A percentile compares a stretch with the other conserved stretches of the same genome.
These are phyloP conservation scores for Elephantulus edwardii DNA, from an alignment of 2,113 vertebrate species.

Conservation along the genomic window DNA sequence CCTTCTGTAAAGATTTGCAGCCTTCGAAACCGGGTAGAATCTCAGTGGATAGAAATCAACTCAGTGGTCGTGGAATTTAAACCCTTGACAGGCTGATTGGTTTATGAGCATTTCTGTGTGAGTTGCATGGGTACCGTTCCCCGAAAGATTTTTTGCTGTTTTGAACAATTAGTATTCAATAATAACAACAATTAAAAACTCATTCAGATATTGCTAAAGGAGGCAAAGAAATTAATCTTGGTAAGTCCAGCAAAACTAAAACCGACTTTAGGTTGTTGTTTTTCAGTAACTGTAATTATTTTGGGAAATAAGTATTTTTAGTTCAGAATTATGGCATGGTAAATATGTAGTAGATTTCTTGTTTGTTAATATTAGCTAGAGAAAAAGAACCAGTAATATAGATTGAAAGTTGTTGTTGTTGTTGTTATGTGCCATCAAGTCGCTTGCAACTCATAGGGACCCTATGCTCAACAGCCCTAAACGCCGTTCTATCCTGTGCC, in stretches of 20 bases:
- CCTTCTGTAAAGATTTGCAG: too few species aligned
- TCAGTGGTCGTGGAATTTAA: too few species aligned
- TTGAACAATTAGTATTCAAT: constrained; percentile 11
- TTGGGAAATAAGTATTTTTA: neutral
- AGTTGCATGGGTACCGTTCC: neutral
- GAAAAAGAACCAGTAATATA: neutral
- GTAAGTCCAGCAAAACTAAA: constrained; percentile 13
- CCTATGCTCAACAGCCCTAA: too few species aligned
- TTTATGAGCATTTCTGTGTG: neutral
- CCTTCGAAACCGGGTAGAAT: too few species aligned
- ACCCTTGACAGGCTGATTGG: too few species aligned
- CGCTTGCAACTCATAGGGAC: too few species aligned
- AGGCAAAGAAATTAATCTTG: constrained; percentile 22
- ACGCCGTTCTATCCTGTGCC: too few species aligned
- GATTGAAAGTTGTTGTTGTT: too few species aligned
- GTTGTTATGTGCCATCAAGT: too few species aligned
- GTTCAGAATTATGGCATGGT: neutral
- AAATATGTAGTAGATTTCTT: neutral
- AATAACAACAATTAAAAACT: neutral
- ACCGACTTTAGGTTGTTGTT: neutral
- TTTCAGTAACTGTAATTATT: constrained; percentile 18
- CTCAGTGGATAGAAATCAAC: too few species aligned
- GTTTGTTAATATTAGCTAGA: too few species aligned
- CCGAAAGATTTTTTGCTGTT: neutral
- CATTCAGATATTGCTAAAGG: neutral